Evolutionary conservation across 2,888 invertebrate species (phyloP).

Genomic region (Megastigmus dorsalis): DNA sequence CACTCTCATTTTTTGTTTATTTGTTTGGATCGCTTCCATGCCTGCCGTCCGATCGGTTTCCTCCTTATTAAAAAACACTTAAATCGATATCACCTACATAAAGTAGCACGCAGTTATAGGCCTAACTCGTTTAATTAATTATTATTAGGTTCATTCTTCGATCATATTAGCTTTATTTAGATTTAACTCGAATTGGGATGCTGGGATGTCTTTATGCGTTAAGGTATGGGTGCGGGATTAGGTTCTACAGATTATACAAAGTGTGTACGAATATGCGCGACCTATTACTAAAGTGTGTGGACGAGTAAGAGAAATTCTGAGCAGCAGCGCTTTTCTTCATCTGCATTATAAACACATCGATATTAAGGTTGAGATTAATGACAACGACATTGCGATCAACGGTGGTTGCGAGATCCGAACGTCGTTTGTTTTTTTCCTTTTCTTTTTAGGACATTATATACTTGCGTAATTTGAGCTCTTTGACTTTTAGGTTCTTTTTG

Average conservation of each 20-base stretch:
- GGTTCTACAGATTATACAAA: not conserved
- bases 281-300: constrained; percentile 11
- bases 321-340: no score
- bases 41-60: constrained; percentile 72
- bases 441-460: no score
- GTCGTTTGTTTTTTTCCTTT: not conserved
- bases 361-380: constrained; percentile 14
- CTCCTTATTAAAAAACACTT: constrained; percentile 48
- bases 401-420: constrained; percentile 5
- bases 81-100: constrained; percentile 52
- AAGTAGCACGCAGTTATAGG: constrained; percentile 42
- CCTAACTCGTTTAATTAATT: constrained; percentile 47
- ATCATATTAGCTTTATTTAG: no score
- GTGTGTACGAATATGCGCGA: not conserved
- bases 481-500: not conserved
- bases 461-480: constrained; percentile 1
- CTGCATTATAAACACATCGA: constrained; percentile 8
- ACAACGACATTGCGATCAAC: constrained; percentile 37
- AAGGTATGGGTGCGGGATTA: not conserved
- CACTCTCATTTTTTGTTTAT: not conserved
- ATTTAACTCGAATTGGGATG: constrained; percentile 40
- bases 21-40: constrained; percentile 66
- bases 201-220: no score
- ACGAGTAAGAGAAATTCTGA: constrained; percentile 14
- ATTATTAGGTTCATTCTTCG: constrained; percentile 31